phyloP scores from a whole-genome alignment of 2,888 invertebrate species.

The Deroplatys truncata region DNA sequence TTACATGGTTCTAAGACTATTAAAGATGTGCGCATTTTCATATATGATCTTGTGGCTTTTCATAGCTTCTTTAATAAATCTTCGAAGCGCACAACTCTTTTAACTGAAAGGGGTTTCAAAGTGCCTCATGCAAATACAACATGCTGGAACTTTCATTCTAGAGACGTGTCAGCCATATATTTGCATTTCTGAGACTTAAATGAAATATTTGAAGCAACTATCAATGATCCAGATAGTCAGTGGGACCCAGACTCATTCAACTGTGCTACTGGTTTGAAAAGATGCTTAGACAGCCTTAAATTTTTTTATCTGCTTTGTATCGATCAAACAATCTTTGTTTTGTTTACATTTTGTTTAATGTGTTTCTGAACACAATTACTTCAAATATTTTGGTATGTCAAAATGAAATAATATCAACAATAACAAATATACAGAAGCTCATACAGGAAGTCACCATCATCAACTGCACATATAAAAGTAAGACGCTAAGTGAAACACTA shows the following conservation, averaged over 20 bases:
- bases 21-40: not conserved
- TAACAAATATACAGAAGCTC: no score
- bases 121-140: not conserved
- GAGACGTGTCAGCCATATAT: not conserved
- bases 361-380: not conserved
- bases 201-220: not conserved
- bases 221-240: not conserved
- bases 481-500: not conserved
- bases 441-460: no score
- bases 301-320: not conserved
- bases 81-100: not conserved
- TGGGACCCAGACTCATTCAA: not conserved
- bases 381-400: not conserved
- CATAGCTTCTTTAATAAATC: not conserved
- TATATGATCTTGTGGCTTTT: no score
- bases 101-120: not conserved
- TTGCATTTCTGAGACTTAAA: not conserved
- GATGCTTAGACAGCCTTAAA: not conserved
- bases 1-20: not conserved
- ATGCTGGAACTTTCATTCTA: not conserved
- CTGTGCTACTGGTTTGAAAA: no score
- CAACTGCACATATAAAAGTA: no score
- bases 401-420: not conserved
- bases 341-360: not conserved
- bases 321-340: not conserved